Evolutionary conservation across 2,797 vertebrate species (phyloP), one percentile per base, ranked within the genome.

Genomic region (Psittacula derbiana): DNA sequence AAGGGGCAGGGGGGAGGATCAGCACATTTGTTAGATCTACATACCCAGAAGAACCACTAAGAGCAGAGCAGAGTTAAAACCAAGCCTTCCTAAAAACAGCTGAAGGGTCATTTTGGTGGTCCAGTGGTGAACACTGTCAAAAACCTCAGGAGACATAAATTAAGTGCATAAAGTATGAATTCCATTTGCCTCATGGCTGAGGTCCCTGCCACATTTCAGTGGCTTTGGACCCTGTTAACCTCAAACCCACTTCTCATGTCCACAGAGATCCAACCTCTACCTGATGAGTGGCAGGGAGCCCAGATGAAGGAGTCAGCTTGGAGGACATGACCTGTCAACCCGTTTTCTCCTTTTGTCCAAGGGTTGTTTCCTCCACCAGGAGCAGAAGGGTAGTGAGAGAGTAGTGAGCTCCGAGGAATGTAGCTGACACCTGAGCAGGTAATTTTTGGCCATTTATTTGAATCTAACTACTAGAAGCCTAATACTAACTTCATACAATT

Each of bases 331-430:
- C 8, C 4, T 10, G 58, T 23, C 33, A 30, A 5, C 16, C 1
- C 1, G 4, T 18, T 92, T 55, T 83, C 53, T 38, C 19, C 9
- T 28, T 24, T n/a, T 33, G 4, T 16, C 19, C 0, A 53, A 36
- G 16, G n/a, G 10, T 10, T 43, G 25, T 36, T 86, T 80, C 28
- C 40, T 64, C 30, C 65, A 57, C 0, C 0, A 3, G 27, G 2
- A 75, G 10, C 27, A 84, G 49, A 53, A 30, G 14, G 10, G 43
- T 36, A 65, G 24, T 57, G n/a, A 57, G 53, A 41, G 15, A 52
- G 23, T 0, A 79, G 40, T 10, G 46, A 93, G n/a, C 25, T 69
- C 41, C 61, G 60, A 6, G 41, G 10, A 78, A 61, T 3, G 12
- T 12, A 66, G 28, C 2, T 36, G 53, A 65, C 58, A 75, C 66